These are phyloP conservation scores for Eulemur albifrons DNA, from an alignment of 2,797 vertebrate species.

Conservation along the genomic window DNA sequence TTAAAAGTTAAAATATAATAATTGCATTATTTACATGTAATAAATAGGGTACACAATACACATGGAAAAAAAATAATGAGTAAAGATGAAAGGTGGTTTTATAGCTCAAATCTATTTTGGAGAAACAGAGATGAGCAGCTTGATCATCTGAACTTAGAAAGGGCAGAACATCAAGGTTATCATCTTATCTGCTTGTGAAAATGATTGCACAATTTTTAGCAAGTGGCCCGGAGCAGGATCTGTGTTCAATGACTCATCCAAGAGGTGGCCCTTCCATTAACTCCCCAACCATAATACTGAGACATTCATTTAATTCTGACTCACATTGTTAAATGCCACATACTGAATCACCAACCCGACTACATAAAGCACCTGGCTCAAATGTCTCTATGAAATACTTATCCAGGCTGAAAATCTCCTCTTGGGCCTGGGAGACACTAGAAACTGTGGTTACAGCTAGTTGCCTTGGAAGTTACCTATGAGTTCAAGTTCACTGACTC, in stretches of 20 bases:
- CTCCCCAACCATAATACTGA: conserved; percentile 47
- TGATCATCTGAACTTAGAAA: conserved; percentile 62
- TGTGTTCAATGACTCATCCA: conserved; percentile 68
- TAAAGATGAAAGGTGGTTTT: conserved; percentile 49
- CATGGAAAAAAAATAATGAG: conserved; percentile 16
- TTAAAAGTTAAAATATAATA: conserved; percentile 55
- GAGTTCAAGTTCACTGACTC: conserved; percentile 47
- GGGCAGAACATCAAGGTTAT: conserved; percentile 65
- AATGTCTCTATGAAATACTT: conserved; percentile 60
- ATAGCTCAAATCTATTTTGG: conserved; percentile 56
- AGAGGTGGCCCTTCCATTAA: conserved; percentile 67
- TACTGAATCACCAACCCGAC: conserved; percentile 66
- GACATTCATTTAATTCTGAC: conserved; percentile 67
- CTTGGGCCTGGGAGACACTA: background rate
- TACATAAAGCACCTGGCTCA: conserved; percentile 59
- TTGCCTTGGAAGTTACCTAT: conserved; percentile 16
- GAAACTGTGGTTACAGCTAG: conserved; percentile 51
- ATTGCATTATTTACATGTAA: conserved; percentile 37
- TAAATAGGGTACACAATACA: background rate
- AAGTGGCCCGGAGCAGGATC: conserved; percentile 45
- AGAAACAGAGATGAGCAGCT: conserved; percentile 46
- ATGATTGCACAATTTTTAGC: conserved; percentile 64
- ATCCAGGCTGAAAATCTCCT: conserved; percentile 55
- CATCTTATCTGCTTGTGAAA: conserved; percentile 48
- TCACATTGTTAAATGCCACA: conserved; percentile 72